Evolutionary conservation across 2,797 vertebrate species (phyloP), one percentile per base, ranked within the genome.

Genomic region (Catharus ustulatus): DNA sequence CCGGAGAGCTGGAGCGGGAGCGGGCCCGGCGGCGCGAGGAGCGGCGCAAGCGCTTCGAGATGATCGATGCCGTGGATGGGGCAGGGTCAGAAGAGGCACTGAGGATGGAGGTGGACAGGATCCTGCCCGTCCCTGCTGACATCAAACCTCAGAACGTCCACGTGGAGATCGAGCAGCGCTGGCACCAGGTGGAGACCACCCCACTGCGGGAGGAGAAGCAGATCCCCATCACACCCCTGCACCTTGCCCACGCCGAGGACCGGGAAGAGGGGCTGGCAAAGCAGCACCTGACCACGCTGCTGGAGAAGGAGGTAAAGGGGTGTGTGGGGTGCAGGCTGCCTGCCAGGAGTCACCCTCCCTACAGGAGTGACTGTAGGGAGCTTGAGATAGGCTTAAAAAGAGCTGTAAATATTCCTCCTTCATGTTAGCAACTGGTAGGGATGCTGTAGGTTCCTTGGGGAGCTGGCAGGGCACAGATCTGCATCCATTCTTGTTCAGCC

Each of bases 131-230:
- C 69, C 40, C 96, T 7, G 49, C 94, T 0, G 97, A 97, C 43
- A 79, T 95, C 38, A 98, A 96, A 95, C 90, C 97, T 0, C 98
- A 98, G 81, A 98, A 98, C 0, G 98, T 99, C 55, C 98, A 98
- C 0, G 98, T 98, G 83, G 99, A 99, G 97, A 99, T 99, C 0
- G 99, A 99, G 95, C 99, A 99, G 88, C 98, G 98, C 61, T 99
- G 99, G 99, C 99, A 99, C 95, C 99, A 99, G 93, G 99, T 99
- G 93, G 99, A 99, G 97, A 99, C 98, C 19, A 99, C 98, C 2
- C 99, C 99, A 0, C 96, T 99, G 51, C 98, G 99, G 66, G 99
- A 99, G 89, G 99, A 99, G 97, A 99, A 99, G 93, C 99, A 99
- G 97, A 98, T 99, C 88, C 99, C 99, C 93, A 99, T 99, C 51